A percentile compares a stretch with the other conserved stretches of the same genome.
Conservation (phyloP, 2,797 vertebrate species). For the Urophycis tenuis region DNA sequence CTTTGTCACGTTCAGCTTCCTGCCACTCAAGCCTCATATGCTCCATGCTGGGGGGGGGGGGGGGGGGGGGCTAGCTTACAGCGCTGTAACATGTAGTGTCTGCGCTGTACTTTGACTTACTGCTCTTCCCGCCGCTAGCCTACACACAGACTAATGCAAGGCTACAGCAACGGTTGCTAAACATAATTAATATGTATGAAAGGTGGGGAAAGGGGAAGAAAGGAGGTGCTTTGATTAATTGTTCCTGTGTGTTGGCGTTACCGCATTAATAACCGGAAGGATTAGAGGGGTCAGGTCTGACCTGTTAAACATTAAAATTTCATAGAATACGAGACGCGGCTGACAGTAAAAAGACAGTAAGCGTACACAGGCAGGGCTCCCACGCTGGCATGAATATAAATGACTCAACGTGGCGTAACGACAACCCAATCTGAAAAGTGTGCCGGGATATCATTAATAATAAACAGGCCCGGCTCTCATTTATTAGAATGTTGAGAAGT, state of each 20-base stretch:
- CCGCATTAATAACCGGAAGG: conserved; percentile 68
- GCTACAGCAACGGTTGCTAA: conserved; percentile 53
- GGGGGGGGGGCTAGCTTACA: conserved; percentile 15
- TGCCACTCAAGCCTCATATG: conserved; percentile 60
- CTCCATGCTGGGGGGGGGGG: conserved; percentile 51
- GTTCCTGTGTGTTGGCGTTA: conserved; percentile 61
- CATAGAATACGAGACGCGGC: conserved; percentile 63
- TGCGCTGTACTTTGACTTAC: conserved; percentile 49
- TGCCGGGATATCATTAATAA: conserved; percentile 73
- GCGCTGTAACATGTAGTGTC: conserved; percentile 7
- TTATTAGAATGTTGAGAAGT: conserved; percentile 75
- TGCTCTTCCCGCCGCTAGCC: conserved; percentile 31
- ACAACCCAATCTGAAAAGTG: conserved; percentile 69
- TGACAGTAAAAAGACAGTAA: conserved; percentile 72
- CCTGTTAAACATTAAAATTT: conserved; percentile 72
- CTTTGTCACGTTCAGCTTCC: conserved; percentile 66
- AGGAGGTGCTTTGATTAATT: conserved; percentile 68
- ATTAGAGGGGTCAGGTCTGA: conserved; percentile 73
- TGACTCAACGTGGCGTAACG: conserved; percentile 65
- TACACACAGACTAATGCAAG: conserved; percentile 61
- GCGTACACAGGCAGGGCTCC: conserved; percentile 56
- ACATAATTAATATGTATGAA: conserved; percentile 69
- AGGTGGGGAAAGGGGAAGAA: conserved; percentile 54
- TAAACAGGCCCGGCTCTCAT: conserved; percentile 67
- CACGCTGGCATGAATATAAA: conserved; percentile 67